A percentile compares a stretch with the other conserved stretches of the same genome.
Evolutionary conservation across 2,888 invertebrate genomes (phyloP).

Genomic region (Caenorhabditis wallacei): DNA sequence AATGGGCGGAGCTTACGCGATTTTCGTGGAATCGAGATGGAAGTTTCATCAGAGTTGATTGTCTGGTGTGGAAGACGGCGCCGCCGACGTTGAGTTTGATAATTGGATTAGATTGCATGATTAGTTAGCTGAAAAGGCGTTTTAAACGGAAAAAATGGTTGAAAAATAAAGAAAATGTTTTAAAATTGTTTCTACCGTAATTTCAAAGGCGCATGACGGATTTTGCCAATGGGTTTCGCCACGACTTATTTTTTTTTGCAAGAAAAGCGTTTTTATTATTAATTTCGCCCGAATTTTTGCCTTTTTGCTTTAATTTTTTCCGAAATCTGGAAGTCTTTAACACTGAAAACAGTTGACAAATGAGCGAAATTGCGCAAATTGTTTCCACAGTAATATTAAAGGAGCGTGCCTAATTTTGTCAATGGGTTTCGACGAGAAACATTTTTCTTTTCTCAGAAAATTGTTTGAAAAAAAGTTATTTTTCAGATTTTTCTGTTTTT

Average conservation of each 20-base stretch:
- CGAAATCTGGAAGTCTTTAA: no score
- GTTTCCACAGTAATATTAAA: no score
- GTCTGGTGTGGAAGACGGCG: conserved; percentile 95
- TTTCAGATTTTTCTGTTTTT: no score
- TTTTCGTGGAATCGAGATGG: background rate
- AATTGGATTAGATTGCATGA: conserved; percentile 86
- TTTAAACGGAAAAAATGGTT: background rate
- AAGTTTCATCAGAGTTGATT: conserved; percentile 96
- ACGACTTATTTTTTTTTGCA: background rate
- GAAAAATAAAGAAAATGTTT: background rate
- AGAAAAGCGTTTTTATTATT: background rate
- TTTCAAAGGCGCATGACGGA: background rate
- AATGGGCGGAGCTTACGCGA: background rate
- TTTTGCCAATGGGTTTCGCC: background rate
- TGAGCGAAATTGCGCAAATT: no score
- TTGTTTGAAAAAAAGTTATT: no score
- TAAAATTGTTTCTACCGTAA: background rate
- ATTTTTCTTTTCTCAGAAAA: no score
- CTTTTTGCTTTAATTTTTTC: background rate
- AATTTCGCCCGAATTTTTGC: background rate
- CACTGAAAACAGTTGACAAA: no score
- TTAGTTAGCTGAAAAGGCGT: background rate
- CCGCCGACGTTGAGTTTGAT: conserved; percentile 99
- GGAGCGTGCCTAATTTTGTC: no score
- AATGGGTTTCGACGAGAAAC: no score